Percentiles rank a stretch among this genome's conserved stretches.
Conservation (phyloP, 2,113 vertebrate species). For the Lepisosteus oculatus region DNA sequence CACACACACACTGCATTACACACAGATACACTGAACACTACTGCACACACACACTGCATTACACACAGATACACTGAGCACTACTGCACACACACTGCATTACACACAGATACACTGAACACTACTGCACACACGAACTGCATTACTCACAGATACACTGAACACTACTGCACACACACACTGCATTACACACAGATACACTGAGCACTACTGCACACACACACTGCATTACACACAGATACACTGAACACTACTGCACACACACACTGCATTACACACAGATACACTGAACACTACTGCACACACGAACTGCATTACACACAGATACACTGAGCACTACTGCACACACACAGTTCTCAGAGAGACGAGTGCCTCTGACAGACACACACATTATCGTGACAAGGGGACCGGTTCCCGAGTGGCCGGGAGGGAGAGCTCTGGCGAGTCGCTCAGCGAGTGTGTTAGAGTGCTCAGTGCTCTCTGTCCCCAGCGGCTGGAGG, state of each 20-base stretch:
- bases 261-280: conserved; percentile 25
- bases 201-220: background rate
- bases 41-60: conserved; percentile 27
- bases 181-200: background rate
- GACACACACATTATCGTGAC: no score
- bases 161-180: no score
- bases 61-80: background rate
- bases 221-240: conserved; percentile 3
- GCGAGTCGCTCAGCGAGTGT: no score
- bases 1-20: conserved; percentile 10
- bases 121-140: background rate
- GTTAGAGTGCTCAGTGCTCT: no score
- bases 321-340: background rate
- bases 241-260: background rate
- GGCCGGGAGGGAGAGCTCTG: no score
- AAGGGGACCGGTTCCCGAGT: no score
- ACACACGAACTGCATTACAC: conserved; percentile 1
- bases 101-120: background rate
- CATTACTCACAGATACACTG: no score
- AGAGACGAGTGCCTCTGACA: no score
- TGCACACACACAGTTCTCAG: background rate
- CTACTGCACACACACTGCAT: conserved; percentile 19
- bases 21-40: background rate
- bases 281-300: conserved; percentile 20
- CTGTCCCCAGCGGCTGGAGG: no score